These are phyloP conservation scores for Drosophila persimilis DNA, from an alignment of 1,140 invertebrate species.

Conservation along the genomic window DNA sequence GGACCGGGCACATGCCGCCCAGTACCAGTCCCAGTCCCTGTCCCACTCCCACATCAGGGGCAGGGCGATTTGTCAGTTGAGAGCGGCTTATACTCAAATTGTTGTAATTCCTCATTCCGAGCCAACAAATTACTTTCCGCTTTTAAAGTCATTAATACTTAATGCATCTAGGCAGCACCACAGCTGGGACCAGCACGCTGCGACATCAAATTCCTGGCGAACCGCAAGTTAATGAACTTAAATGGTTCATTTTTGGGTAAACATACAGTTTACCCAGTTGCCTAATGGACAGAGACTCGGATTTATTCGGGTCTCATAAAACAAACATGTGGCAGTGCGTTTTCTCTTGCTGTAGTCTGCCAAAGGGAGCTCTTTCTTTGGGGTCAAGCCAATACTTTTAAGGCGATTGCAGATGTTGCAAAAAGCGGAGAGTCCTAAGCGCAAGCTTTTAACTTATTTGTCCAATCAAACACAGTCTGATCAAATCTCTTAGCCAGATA, in stretches of 20 bases:
- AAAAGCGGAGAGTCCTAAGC: neutral
- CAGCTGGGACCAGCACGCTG: slow-evolving; percentile 50
- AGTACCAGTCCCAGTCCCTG: neutral
- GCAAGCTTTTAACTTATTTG: slow-evolving; percentile 17
- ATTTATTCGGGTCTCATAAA: no score
- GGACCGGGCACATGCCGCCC: neutral
- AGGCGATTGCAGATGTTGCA: slow-evolving; percentile 5
- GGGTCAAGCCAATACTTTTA: neutral
- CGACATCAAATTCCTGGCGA: slow-evolving; percentile 16
- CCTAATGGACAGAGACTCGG: slow-evolving; percentile 54
- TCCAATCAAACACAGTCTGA: neutral
- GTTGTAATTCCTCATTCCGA: slow-evolving; percentile 38
- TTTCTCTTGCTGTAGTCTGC: neutral
- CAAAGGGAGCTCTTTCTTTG: neutral
- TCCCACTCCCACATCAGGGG: slow-evolving; percentile 27
- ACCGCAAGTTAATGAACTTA: slow-evolving; percentile 50
- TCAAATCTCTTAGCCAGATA: slow-evolving; percentile 10
- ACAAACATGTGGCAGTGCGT: no score
- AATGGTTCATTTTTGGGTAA: slow-evolving; percentile 10
- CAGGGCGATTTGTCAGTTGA: slow-evolving; percentile 54
- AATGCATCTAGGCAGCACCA: slow-evolving; percentile 56
- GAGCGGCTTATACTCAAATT: slow-evolving; percentile 11
- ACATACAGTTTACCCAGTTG: slow-evolving; percentile 34
- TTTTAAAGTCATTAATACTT: slow-evolving; percentile 73
- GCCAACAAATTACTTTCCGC: slow-evolving; percentile 59